A percentile compares a stretch with the other conserved stretches of the same genome.
Evolutionary conservation across 2,888 invertebrate species (phyloP).

Genomic region (Xestia sexstrigata): DNA sequence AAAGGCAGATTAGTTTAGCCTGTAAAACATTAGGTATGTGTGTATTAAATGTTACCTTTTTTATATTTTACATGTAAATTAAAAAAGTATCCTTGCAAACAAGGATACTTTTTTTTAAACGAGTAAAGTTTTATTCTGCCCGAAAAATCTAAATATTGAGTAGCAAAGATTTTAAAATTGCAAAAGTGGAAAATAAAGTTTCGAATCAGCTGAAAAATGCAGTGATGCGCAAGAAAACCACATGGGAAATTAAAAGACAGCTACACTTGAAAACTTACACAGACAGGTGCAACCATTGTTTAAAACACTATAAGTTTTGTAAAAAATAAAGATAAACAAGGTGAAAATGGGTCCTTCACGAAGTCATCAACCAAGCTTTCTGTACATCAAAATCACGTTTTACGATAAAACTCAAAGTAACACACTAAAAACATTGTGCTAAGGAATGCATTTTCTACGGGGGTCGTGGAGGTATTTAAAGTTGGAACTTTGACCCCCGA

Average conservation of each 20-base stretch:
- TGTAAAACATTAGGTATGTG: neutral
- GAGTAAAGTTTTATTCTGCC: neutral
- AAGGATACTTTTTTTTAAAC: too few relatives aligned
- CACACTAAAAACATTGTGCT: too few relatives aligned
- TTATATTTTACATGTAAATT: neutral
- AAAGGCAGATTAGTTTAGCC: neutral
- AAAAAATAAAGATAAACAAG: too few relatives aligned
- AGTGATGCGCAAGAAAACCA: constrained; percentile 14
- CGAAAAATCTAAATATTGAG: neutral
- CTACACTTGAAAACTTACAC: constrained; percentile 4
- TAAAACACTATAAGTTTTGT: constrained; percentile 1
- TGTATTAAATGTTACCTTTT: neutral
- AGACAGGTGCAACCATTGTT: neutral
- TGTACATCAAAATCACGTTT: too few relatives aligned
- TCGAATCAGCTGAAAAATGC: constrained; percentile 32
- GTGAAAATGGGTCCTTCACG: too few relatives aligned
- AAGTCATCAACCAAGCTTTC: too few relatives aligned
- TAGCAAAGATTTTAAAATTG: constrained; percentile 22
- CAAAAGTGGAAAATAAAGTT: constrained; percentile 10
- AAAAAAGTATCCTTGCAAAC: too few relatives aligned
- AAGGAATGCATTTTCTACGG: too few relatives aligned
- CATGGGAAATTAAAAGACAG: constrained; percentile 44
- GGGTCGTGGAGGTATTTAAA: too few relatives aligned
- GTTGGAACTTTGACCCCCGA: too few relatives aligned
- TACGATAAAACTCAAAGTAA: too few relatives aligned